Base-by-base conservation (phyloP, 64 coral and sea anemone species). In the Platygyra sinensis region DNA sequence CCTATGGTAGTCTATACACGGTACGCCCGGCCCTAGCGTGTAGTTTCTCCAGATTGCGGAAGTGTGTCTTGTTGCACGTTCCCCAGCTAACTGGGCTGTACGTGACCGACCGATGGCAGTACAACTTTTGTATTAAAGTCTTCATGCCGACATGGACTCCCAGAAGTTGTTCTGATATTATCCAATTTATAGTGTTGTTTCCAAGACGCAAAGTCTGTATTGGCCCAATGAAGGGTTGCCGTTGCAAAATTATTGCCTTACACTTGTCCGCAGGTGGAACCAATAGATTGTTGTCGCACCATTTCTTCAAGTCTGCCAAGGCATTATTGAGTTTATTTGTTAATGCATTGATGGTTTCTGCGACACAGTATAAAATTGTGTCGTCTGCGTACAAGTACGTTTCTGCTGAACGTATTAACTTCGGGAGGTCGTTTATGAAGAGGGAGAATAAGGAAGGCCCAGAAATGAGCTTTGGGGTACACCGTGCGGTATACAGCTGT, bases 301-400 rank as follows among this genome's bases (percentile, higher is more conserved):
- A 77, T 17, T 77, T 31, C 29, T 77, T 77, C 42, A 82, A 14
- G 52, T 54, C 79, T 61, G 79, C 52, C 50, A 82, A 62, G 46
- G 60, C 79, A 10, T 82, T 82, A 24, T 82, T 82, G 13, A 82
- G 79, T 28, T 52, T 82, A 31, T 54, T 54, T 54, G 79, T 82
- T 59, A 82, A 31, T 10, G 27, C 50, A 52, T 82, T 52, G 52
- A 82, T 82, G 42, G 79, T 82, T 82, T 82, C 79, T 82, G 79
- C 79, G 4, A 59, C 52, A 28, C 51, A 82, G 79, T n/a, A 82
- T 22, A 82, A n/a, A 31, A 52, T 61, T 10, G 79, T 82, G 79
- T 82, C 50, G 16, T 82, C 38, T 59, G 79, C n/a, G n/a, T n/a
- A n/a, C n/a, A n/a, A n/a, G n/a, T n/a, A n/a, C n/a, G n/a, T n/a